Conservation (phyloP, 2,888 invertebrate genomes). For the Neocrepidodera transversa region DNA sequence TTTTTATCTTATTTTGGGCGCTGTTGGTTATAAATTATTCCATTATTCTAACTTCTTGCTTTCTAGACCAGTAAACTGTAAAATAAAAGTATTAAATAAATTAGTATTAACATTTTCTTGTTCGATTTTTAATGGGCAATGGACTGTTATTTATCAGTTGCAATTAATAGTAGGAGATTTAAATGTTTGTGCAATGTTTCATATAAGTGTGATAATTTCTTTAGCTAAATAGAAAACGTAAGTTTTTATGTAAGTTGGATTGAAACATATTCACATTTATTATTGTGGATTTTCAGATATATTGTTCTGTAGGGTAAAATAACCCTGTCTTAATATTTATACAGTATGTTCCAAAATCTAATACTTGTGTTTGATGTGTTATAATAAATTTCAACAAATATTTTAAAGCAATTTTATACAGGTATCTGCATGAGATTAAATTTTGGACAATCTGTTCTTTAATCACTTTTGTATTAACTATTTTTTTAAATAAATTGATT, state of each 20-base stretch:
- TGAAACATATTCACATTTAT: slow-evolving; percentile 4
- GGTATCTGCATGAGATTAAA: background rate
- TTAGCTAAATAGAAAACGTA: slow-evolving; percentile 7
- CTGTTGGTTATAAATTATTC: background rate
- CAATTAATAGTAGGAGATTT: background rate
- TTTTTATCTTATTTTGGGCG: background rate
- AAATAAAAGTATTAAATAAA: background rate
- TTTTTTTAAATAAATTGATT: background rate
- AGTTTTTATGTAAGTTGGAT: slow-evolving; percentile 8
- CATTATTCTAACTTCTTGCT: background rate
- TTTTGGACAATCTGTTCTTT: background rate
- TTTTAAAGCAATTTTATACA: too few species aligned
- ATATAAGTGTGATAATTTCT: background rate
- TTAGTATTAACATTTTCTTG: background rate
- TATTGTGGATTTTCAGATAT: background rate
- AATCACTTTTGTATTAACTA: background rate
- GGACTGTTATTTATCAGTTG: background rate
- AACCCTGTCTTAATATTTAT: background rate
- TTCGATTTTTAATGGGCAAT: background rate
- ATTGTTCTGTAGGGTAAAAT: background rate
- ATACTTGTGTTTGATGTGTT: background rate
- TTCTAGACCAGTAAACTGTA: background rate
- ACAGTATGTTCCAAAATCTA: background rate
- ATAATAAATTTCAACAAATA: background rate
- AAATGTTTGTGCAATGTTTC: slow-evolving; percentile 20